phyloP scores from a whole-genome alignment of 1,140 invertebrate species.

The Sycobia sp. region DNA sequence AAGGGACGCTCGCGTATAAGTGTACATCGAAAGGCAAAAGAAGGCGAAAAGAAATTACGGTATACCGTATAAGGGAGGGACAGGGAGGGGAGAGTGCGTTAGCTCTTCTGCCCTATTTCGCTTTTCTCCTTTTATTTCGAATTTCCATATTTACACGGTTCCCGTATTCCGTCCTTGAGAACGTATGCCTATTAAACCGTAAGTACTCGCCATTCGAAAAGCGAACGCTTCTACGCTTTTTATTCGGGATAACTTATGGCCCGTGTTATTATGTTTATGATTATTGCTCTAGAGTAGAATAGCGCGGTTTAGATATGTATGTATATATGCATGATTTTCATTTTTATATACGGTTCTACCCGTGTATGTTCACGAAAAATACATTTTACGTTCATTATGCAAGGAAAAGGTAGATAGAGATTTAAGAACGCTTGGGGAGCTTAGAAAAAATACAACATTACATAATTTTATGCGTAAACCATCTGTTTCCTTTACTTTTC shows the following conservation, averaged over 20 bases:
- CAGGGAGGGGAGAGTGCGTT: constrained; percentile 9
- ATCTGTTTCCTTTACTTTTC: no score
- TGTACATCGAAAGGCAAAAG: background rate
- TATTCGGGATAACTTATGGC: constrained; percentile 7
- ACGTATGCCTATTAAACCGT: background rate
- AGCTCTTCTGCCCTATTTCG: background rate
- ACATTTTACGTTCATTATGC: no score
- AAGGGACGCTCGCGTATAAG: no score
- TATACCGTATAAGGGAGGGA: background rate
- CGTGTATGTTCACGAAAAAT: no score
- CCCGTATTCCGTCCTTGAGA: background rate
- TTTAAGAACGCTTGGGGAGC: no score
- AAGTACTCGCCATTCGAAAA: background rate
- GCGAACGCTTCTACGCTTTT: background rate
- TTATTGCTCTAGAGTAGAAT: background rate
- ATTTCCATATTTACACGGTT: constrained; percentile 27
- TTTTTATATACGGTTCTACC: no score
- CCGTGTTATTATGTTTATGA: constrained; percentile 13
- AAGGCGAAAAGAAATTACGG: no score
- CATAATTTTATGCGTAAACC: no score
- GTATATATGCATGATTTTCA: no score
- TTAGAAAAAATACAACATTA: no score
- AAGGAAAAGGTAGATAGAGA: no score
- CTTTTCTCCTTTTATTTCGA: background rate
- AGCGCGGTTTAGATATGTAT: background rate